Evolutionary conservation across 2,888 invertebrate genomes (phyloP), one percentile per base, ranked within the genome.

Genomic region (Drosophila nr. fundita): DNA sequence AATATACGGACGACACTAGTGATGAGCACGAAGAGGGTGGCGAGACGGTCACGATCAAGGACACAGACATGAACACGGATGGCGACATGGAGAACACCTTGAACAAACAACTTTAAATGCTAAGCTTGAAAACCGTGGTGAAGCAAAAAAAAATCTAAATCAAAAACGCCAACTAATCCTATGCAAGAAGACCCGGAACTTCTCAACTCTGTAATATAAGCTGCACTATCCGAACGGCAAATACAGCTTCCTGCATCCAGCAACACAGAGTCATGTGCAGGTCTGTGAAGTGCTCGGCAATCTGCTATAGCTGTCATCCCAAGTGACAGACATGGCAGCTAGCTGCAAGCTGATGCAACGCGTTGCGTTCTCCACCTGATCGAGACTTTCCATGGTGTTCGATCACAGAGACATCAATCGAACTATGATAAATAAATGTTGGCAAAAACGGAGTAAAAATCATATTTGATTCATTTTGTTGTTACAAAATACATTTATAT

Each of bases 241-340:
- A 0, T 86, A 79, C 24, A 90, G 75, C 63, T 92, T 92, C 52
- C 68, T 87, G 29, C 45, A 73, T 0, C 42, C 78, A 1, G 87
- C 91, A 0, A 80, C 50, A 13, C 60, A 58, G 5, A 62, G 61
- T 1, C 91, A 92, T 10, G 58, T 89, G 18, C 85, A 89, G 34
- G 68, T 92, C 4, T 88, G 86, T 34, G 92, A 92, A 60, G 84
- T 91, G 0, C 66, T 93, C 1, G 90, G 90, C 0, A 78, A 88
- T 32, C 74, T 93, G 10, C 72, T 93, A 0, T 92, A 92, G 63
- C 82, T 85, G 10, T 92, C 92, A 0, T 38, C 74, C 0, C 68
- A 60, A 21, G 89, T 91, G 2, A 83, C 88, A 11, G 27, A 67
- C 4, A 74, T 87, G 0, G 92, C 93, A 0, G 63, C 68, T 2